phyloP scores from a whole-genome alignment of 2,888 invertebrate species.

The Metacarcinus magister region DNA sequence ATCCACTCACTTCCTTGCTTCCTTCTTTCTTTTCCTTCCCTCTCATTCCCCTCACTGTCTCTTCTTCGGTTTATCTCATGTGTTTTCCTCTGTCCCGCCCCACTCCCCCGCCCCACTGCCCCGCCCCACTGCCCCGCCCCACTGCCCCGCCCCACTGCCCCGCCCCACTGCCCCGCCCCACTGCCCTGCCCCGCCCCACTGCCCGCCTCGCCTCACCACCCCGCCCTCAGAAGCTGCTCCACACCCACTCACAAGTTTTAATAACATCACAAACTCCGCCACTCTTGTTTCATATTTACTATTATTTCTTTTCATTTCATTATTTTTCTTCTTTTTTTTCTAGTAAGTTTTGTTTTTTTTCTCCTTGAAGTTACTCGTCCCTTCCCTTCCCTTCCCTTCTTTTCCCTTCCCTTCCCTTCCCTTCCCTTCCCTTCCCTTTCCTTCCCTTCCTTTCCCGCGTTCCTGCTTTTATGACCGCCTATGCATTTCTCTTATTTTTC shows the following conservation, averaged over 20 bases:
- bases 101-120: too few species aligned
- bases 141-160: too few species aligned
- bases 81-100: not conserved
- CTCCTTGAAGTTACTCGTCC: not conserved
- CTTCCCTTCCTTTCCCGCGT: too few species aligned
- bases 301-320: not conserved
- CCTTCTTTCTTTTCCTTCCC: not conserved
- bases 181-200: too few species aligned
- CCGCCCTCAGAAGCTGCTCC: not conserved
- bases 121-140: too few species aligned
- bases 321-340: not conserved
- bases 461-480: not conserved
- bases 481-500: not conserved
- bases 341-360: not conserved
- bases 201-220: not conserved
- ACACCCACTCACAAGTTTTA: conserved; percentile 28
- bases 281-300: not conserved
- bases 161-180: too few species aligned
- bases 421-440: not conserved
- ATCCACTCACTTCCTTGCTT: not conserved
- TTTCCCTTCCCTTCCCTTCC: not conserved
- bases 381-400: not conserved
- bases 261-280: not conserved
- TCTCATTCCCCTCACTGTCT: not conserved
- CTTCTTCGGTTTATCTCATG: not conserved